Base-by-base conservation (phyloP, 1,140 invertebrate genomes). In the Drosophila paulistorum region DNA sequence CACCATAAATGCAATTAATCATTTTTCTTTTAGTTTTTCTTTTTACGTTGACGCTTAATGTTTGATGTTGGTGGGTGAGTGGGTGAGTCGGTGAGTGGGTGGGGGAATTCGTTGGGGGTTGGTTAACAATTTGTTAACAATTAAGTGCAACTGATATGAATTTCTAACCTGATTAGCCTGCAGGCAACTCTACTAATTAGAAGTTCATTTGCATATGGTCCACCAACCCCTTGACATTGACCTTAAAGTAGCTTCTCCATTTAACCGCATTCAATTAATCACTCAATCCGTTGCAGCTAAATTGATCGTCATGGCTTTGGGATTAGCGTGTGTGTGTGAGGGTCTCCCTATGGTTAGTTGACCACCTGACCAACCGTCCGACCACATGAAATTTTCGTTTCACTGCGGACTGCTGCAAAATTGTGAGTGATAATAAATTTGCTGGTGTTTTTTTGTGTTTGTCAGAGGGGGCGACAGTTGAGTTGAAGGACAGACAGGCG, bases 1-100 rank as follows among this genome's bases (percentile, higher is more conserved):
- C 30, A 13, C 20, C 30, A 59, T 39, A 74, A 77, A 73, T 83
- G 80, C 84, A 87, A 87, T 89, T 89, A 89, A 87, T 87, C 85
- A 87, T 77, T 74, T 79, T 71, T 33, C 76, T 79, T 71, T 79
- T 68, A 77, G 55, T 54, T 73, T 55, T 48, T 45, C 45, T 68
- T 48, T 45, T 51, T 68, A 62, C 41, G 59, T 33, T 58, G 68
- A 30, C 7, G 30, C 5, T 57, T 30, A 48, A 59, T 33, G 41
- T 14, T 51, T 33, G 37, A 54, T 54, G 54, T 23, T 63, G 37
- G 1, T 45, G 11, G n/a, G 20, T 9, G 11, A 3, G 7, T 14
- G 14, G 37, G 1, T 45, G 11, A 13, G 20, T 9, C 7, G 7
- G 7, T 14, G 14, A 1, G 35, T 13, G 54, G 14, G 23, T 11